These are phyloP conservation scores for Leptinotarsa juncta DNA, from an alignment of 2,888 invertebrate genomes.

Conservation along the genomic window DNA sequence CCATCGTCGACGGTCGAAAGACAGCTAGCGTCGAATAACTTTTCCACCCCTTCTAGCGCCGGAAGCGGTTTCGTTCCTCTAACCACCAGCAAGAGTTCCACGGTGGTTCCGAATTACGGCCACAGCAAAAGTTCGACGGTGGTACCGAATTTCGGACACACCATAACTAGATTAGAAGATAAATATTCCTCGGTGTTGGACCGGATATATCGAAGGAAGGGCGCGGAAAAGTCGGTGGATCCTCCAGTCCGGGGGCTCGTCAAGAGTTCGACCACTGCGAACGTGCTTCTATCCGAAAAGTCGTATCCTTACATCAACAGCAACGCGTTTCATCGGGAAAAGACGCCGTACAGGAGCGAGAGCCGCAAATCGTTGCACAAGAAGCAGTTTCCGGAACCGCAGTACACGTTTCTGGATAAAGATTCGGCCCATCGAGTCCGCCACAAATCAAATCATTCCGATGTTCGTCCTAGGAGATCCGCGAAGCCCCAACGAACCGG, in stretches of 20 bases:
- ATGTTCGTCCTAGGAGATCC: constrained; percentile 61
- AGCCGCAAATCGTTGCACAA: constrained; percentile 57
- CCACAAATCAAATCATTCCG: constrained; percentile 63
- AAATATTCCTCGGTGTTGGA: constrained; percentile 83
- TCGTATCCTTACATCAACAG: constrained; percentile 70
- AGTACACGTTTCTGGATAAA: constrained; percentile 61
- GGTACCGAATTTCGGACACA: constrained; percentile 64
- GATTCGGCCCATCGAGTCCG: constrained; percentile 60
- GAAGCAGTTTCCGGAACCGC: constrained; percentile 58
- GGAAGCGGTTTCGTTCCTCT: constrained; percentile 46
- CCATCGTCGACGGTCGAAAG: constrained; percentile 73
- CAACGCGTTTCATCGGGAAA: constrained; percentile 70
- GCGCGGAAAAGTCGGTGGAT: constrained; percentile 79
- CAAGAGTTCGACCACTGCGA: constrained; percentile 77
- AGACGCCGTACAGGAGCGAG: constrained; percentile 73
- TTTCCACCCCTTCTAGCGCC: constrained; percentile 21
- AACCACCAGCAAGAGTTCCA: constrained; percentile 56
- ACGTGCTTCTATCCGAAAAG: constrained; percentile 77
- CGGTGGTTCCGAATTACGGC: constrained; percentile 62
- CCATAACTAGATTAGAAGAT: constrained; percentile 80
- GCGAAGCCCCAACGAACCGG: constrained; percentile 72
- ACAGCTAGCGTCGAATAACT: constrained; percentile 46
- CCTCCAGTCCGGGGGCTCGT: constrained; percentile 69
- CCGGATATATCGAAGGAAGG: constrained; percentile 74
- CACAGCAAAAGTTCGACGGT: constrained; percentile 54